Conservation (phyloP, 2,888 invertebrate species). For the Archaeoteleia sp. region DNA sequence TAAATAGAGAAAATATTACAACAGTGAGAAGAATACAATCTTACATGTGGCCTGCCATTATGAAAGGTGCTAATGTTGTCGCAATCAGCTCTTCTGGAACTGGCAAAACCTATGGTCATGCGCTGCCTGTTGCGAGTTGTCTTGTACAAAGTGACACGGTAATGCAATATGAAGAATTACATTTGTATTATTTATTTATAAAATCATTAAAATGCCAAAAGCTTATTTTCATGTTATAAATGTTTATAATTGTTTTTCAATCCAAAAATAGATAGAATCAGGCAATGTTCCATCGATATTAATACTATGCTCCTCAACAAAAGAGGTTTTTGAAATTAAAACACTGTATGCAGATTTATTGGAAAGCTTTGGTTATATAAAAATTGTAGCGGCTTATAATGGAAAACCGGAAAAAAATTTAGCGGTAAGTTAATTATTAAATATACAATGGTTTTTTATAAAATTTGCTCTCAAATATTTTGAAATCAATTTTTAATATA, state of each 20-base stretch:
- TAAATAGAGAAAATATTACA: slow-evolving; percentile 36
- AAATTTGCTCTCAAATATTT: slow-evolving; percentile 4
- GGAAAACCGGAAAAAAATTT: slow-evolving; percentile 63
- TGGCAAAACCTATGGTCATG: slow-evolving; percentile 84
- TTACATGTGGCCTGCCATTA: slow-evolving; percentile 83
- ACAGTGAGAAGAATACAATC: slow-evolving; percentile 77
- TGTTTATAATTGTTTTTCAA: not conserved
- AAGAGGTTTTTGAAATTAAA: slow-evolving; percentile 59
- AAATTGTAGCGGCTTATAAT: slow-evolving; percentile 62
- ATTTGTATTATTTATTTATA: no score
- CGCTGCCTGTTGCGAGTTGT: slow-evolving; percentile 81
- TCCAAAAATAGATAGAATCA: slow-evolving; percentile 17
- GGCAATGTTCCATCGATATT: slow-evolving; percentile 80
- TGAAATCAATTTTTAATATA: slow-evolving; percentile 1
- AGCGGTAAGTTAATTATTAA: slow-evolving; percentile 60
- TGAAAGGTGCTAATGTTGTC: slow-evolving; percentile 80
- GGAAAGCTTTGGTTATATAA: slow-evolving; percentile 52
- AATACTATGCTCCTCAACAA: slow-evolving; percentile 79
- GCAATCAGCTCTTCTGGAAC: slow-evolving; percentile 78
- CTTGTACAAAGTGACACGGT: slow-evolving; percentile 72
- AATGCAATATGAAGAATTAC: no score
- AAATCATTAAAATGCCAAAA: no score
- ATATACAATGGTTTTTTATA: not conserved
- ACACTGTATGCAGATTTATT: slow-evolving; percentile 56
- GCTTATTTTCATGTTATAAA: not conserved